Conservation (phyloP, 2,113 vertebrate species). For the Stictonetta naevosa region DNA sequence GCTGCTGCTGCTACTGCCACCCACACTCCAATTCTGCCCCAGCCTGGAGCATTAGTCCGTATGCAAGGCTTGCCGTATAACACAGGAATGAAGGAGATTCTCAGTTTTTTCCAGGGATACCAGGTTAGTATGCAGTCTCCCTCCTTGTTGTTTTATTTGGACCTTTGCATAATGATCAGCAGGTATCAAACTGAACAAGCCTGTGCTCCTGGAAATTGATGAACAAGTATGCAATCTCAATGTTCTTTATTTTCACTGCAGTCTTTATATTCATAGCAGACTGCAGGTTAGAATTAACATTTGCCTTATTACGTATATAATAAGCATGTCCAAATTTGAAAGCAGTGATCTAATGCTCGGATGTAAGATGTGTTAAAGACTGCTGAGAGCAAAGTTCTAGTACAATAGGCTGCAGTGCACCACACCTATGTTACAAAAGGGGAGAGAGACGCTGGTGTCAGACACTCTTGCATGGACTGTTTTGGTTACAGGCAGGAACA, state of each 20-base stretch:
- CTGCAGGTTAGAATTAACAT: accelerated
- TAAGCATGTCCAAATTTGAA: background rate
- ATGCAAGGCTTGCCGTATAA: constrained; percentile 98
- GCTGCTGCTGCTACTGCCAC: constrained; percentile 84
- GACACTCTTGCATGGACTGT: background rate
- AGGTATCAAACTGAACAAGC: background rate
- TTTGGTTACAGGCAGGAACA: background rate
- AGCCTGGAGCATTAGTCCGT: constrained; percentile 88
- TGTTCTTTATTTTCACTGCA: background rate
- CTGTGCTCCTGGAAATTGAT: background rate
- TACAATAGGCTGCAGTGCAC: background rate
- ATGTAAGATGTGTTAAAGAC: background rate
- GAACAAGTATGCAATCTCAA: background rate
- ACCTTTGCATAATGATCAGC: background rate
- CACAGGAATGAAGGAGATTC: constrained; percentile 94
- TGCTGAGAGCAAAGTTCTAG: background rate
- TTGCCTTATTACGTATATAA: background rate
- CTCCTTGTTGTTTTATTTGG: background rate
- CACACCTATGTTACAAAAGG: background rate
- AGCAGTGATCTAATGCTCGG: background rate
- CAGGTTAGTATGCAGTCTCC: constrained; percentile 84
- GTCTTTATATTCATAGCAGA: background rate
- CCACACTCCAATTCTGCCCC: constrained; percentile 82
- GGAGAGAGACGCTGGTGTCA: background rate
- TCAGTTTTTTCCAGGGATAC: constrained; percentile 96